phyloP scores from a whole-genome alignment of 2,113 vertebrate genomes.

The Piprites chloris region DNA sequence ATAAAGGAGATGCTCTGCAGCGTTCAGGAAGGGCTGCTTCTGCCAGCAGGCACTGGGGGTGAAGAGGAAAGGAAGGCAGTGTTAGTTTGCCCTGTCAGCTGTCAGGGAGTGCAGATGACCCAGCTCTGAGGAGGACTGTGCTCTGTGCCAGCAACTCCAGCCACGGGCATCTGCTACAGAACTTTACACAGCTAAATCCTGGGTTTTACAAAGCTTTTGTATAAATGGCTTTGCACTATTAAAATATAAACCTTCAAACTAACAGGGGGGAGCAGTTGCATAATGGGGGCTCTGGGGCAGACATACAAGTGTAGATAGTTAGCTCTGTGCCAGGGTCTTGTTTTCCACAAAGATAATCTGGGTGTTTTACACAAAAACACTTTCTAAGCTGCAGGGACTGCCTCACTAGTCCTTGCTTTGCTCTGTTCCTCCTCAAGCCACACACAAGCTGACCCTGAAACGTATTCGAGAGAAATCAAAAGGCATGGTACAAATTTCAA shows the following conservation, averaged over 20 bases:
- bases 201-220: slow-evolving; percentile 37
- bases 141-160: background rate
- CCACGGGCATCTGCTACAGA: slow-evolving; percentile 14
- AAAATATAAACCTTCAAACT: slow-evolving; percentile 39
- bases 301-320: too few relatives aligned
- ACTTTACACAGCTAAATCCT: slow-evolving; percentile 18
- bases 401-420: background rate
- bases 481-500: background rate
- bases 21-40: slow-evolving; percentile 20
- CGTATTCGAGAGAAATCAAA: background rate
- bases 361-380: background rate
- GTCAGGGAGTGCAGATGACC: background rate
- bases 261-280: background rate
- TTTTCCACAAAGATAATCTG: background rate
- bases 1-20: slow-evolving; percentile 49
- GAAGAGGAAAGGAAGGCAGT: background rate
- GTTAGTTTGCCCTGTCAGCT: background rate
- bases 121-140: background rate
- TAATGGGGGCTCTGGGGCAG: background rate
- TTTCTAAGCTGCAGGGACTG: background rate
- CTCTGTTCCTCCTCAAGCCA: background rate
- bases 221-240: slow-evolving; percentile 49
- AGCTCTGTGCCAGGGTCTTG: background rate
- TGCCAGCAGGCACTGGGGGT: slow-evolving; percentile 43
- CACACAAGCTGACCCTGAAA: background rate